These are phyloP conservation scores for Pangasius macronema DNA, from an alignment of 2,797 vertebrate species.

Conservation along the genomic window DNA sequence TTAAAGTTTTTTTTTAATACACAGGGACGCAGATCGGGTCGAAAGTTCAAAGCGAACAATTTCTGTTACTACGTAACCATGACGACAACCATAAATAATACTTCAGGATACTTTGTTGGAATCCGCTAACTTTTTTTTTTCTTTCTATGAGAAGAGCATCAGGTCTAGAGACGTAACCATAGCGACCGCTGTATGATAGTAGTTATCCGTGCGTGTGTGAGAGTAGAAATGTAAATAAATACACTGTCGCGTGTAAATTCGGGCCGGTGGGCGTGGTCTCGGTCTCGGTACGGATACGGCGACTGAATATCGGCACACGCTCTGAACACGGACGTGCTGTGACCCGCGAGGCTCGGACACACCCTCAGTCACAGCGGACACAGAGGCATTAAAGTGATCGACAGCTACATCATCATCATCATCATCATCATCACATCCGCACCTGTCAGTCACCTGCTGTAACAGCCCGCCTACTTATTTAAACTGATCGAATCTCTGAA, in stretches of 20 bases:
- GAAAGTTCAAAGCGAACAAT: not conserved
- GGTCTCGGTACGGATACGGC: not conserved
- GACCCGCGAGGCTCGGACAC: not conserved
- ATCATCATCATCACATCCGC: not conserved
- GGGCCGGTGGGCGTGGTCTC: not conserved
- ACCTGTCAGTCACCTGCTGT: constrained; percentile 45
- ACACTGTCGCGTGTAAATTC: not conserved
- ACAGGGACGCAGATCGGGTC: not conserved
- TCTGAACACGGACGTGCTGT: not conserved
- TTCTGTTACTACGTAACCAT: not conserved
- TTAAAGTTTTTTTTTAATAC: not conserved
- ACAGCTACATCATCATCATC: constrained; percentile 56
- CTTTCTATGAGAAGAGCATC: not conserved
- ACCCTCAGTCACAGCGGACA: not conserved
- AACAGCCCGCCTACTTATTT: not conserved
- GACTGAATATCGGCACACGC: constrained; percentile 2
- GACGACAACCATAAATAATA: not conserved
- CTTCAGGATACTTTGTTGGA: not conserved
- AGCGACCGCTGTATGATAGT: not conserved
- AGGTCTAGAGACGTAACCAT: not conserved
- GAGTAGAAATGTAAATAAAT: not conserved
- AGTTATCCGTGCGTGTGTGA: not conserved
- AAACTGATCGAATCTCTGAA: too few species aligned
- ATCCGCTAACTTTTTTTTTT: not conserved
- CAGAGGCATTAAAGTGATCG: constrained; percentile 40